Percentiles rank a stretch among this genome's conserved stretches.
phyloP scores from a whole-genome alignment of 2,888 invertebrate genomes.

The Cancer borealis region DNA sequence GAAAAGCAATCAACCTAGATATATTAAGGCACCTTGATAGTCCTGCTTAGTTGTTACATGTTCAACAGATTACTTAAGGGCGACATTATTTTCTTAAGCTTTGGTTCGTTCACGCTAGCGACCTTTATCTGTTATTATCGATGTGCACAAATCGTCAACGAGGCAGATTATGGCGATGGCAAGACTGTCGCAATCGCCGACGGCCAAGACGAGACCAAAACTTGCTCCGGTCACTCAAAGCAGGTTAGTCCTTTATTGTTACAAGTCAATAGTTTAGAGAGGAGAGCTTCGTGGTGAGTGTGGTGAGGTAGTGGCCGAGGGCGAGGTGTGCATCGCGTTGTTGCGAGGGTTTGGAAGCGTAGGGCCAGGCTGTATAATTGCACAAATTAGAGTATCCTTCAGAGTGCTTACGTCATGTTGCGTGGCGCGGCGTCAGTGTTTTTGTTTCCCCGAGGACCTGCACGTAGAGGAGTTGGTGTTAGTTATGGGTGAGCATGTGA shows the following conservation, averaged over 20 bases:
- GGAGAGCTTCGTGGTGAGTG: neutral
- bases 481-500: neutral
- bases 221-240: slow-evolving; percentile 18
- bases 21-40: neutral
- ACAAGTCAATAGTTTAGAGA: neutral
- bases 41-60: neutral
- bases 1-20: neutral
- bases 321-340: neutral
- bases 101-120: slow-evolving; percentile 7
- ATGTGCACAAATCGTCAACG: slow-evolving; percentile 40
- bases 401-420: neutral
- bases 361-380: slow-evolving; percentile 26
- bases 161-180: slow-evolving; percentile 9
- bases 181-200: neutral
- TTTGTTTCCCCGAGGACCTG: neutral
- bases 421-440: neutral
- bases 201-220: slow-evolving; percentile 31
- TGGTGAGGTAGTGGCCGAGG: neutral
- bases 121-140: neutral
- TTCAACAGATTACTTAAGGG: neutral
- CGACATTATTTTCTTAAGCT: neutral
- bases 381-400: slow-evolving; percentile 24
- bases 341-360: neutral
- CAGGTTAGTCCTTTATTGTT: slow-evolving; percentile 32
- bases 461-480: neutral